Percentiles rank a stretch among this genome's conserved stretches.
Evolutionary conservation across 2,888 invertebrate species (phyloP).

Genomic region (Hypomecis atomaria): DNA sequence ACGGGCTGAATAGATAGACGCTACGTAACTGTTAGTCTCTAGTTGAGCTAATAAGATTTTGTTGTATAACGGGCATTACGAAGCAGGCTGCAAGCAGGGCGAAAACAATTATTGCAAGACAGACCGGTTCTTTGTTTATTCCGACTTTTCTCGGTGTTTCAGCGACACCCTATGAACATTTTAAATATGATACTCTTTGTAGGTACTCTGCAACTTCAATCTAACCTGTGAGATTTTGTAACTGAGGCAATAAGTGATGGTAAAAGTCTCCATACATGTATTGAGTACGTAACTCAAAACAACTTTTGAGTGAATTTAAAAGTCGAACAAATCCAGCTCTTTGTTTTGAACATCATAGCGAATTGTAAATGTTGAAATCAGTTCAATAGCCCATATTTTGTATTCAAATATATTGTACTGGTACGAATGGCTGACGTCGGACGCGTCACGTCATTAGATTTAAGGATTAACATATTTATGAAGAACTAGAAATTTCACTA

Average conservation of each 20-base stretch:
- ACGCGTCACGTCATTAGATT: slow-evolving; percentile 35
- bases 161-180: not conserved
- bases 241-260: not conserved
- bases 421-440: slow-evolving; percentile 38
- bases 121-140: slow-evolving; percentile 62
- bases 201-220: no score
- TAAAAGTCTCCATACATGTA: not conserved
- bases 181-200: no score
- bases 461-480: slow-evolving; percentile 39
- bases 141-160: slow-evolving; percentile 36
- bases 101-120: slow-evolving; percentile 71
- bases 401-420: slow-evolving; percentile 53
- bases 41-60: slow-evolving; percentile 71
- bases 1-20: slow-evolving; percentile 53
- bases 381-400: slow-evolving; percentile 58
- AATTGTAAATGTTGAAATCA: slow-evolving; percentile 51
- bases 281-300: slow-evolving; percentile 1
- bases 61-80: slow-evolving; percentile 74
- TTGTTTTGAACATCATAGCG: slow-evolving; percentile 49
- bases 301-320: slow-evolving; percentile 12
- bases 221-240: not conserved
- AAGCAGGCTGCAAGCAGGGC: slow-evolving; percentile 59
- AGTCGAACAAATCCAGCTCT: slow-evolving; percentile 38
- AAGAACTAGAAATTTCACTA: slow-evolving; percentile 14
- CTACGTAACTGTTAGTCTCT: slow-evolving; percentile 64